Base-by-base conservation (phyloP, 2,888 invertebrate genomes). In the Gastracanthus pulcherrimus region DNA sequence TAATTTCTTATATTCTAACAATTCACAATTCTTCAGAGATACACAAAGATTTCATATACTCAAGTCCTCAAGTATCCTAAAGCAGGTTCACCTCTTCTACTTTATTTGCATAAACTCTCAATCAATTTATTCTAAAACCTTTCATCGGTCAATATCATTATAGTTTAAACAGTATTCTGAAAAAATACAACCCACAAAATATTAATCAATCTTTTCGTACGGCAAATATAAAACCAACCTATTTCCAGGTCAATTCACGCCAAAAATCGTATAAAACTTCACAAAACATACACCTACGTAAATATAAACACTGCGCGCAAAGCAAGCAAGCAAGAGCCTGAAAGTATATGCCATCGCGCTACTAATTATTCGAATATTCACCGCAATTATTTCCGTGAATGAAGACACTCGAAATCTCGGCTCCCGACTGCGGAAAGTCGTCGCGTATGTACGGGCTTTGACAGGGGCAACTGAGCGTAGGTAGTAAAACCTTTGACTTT, bases 401-500 rank as follows among this genome's bases (percentile, higher is more conserved):
- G 70, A 48, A 60, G 51, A 55, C 34, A 64, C 75, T 75, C 41
- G 41, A 75, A 51, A 70, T 58, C 36, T 16, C 45, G 4, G 45
- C n/a, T 34, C 26, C 0, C 64, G 23, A 13, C 9, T 3, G 29
- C 48, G 67, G 31, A 58, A 72, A 79, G 60, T 71, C 31, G 51
- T 29, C 16, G 23, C 48, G 29, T 13, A 13, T 2, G 29, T 7
- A 13, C 26, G 13, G 34, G 67, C 72, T 77, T 55, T 67, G 60
- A 77, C 64, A 36, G 29, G 6, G 29, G 5, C 13, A 31, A n/a
- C 11, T 36, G 29, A 26, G 31, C 38, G 13, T n/a, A n/a, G n/a
- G n/a, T n/a, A n/a, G 71, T 48, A 58, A 58, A 66, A 67, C 31
- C 71, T 77, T 81, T 81, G 76, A 81, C 67, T 81, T 76, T 67